Percentiles rank a stretch among this genome's conserved stretches.
Conservation (phyloP, 2,113 vertebrate species). For the Microtus richardsoni region DNA sequence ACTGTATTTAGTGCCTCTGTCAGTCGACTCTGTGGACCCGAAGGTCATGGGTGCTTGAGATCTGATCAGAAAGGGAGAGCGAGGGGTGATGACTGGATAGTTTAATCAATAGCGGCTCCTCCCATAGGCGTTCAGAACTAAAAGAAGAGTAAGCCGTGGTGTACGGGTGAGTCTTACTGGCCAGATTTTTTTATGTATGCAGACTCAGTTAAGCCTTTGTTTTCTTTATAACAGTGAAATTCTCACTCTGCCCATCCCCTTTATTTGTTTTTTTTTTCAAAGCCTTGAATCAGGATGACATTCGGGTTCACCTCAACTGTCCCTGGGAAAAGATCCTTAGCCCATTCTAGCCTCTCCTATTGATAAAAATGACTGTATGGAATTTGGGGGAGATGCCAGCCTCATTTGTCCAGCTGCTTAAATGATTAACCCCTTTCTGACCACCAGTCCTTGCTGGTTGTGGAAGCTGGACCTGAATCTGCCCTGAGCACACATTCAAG, state of each 20-base stretch:
- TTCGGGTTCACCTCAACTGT: not conserved
- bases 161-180: not conserved
- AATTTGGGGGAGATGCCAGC: not conserved
- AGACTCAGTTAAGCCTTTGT: not conserved
- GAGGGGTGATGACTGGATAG: not conserved
- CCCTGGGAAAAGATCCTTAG: not conserved
- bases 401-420: not conserved
- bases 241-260: not conserved
- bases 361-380: not conserved
- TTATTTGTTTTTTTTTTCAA: not conserved
- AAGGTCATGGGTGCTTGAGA: not conserved
- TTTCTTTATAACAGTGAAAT: not conserved
- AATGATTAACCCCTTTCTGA: not conserved
- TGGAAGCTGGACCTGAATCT: not conserved
- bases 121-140: not conserved
- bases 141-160: not conserved
- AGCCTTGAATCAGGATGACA: not conserved
- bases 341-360: not conserved
- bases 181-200: not conserved
- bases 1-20: not conserved
- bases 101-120: not conserved
- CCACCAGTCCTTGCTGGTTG: not conserved
- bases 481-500: not conserved
- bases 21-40: not conserved
- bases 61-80: not conserved